Evolutionary conservation across 2,113 vertebrate species (phyloP), one percentile per base, ranked within the genome.

Genomic region (Craseonycteris thonglongyai): DNA sequence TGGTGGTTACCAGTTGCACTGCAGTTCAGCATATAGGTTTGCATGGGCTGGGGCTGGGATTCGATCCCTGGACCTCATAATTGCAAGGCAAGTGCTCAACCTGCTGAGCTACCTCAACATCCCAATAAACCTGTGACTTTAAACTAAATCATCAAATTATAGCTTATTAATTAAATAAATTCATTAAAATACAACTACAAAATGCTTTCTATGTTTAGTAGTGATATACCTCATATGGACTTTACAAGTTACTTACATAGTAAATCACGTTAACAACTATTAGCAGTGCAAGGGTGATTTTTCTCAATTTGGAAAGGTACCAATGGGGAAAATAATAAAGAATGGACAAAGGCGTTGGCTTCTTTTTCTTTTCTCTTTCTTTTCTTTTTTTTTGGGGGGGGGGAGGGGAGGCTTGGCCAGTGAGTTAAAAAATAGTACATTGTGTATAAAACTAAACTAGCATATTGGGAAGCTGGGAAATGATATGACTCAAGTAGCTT

Each of bases 171-270:
- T 33, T 88, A 80, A 94, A 49, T 59, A 94, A 88, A 90, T 49
- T 38, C 14, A 91, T 58, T 94, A 90, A 91, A 83, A 61, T 26
- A 95, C 84, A 95, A 96, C 16, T 42, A 76, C 30, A 71, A 56
- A 65, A 84, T 72, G 7, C 7, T 90, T 66, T 74, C 54, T 76
- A 33, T 33, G 35, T 89, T 88, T 56, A 78, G 58, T 51, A 95
- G 9, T 40, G 33, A 94, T 92, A 95, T 38, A 63, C 63, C 61
- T 81, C 66, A 76, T 42, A 82, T 19, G 82, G 84, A 66, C 91
- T 97, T 97, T 68, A n/a, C 63, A 92, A 95, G 1, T 49, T 95
- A 66, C 69, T 96, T 97, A 85, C 82, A 90, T 3, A 76, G 12
- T 91, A 69, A 97, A 33, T 96, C 72, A 96, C 66, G 19, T 59